phyloP scores from a whole-genome alignment of 2,113 vertebrate species.

The Seriola aureovittata region DNA sequence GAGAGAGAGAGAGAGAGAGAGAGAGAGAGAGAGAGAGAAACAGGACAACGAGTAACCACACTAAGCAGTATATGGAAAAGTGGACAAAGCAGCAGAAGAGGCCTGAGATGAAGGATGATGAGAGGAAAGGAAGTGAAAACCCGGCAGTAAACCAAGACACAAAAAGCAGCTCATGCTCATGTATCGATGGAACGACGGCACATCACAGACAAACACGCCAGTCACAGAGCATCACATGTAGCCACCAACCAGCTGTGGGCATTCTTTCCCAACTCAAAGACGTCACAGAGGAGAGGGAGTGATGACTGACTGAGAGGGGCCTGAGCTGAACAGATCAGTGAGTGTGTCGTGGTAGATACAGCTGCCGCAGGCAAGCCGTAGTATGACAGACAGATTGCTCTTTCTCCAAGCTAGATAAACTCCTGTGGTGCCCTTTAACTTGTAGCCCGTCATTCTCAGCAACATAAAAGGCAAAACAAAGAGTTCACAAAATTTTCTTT shows the following conservation, averaged over 20 bases:
- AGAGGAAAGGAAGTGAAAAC: constrained; percentile 51
- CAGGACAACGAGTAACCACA: constrained; percentile 50
- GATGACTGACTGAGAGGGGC: constrained; percentile 61
- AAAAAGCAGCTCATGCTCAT: constrained; percentile 86
- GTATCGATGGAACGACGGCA: constrained; percentile 77
- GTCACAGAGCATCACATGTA: constrained; percentile 75
- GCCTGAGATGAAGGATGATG: constrained; percentile 64
- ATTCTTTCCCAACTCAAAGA: constrained; percentile 77
- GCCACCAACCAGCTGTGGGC: constrained; percentile 69
- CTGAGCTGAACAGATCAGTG: constrained; percentile 74
- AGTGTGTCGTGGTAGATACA: constrained; percentile 53
- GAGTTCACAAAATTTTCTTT: constrained; percentile 23
- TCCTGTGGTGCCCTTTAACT: constrained; percentile 41
- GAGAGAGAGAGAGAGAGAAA: constrained; percentile 31
- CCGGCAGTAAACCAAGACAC: constrained; percentile 78
- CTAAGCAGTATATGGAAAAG: constrained; percentile 46
- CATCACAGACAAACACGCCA: constrained; percentile 74
- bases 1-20: constrained; percentile 36
- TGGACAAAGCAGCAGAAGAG: constrained; percentile 53
- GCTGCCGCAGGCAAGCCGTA: constrained; percentile 44
- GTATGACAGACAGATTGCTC: constrained; percentile 25
- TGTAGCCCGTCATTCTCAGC: constrained; percentile 41
- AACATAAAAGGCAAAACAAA: constrained; percentile 55
- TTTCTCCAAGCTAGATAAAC: constrained; percentile 42
- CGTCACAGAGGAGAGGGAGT: constrained; percentile 63